These are phyloP conservation scores for Adrianichthys oophorus DNA, from an alignment of 2,797 vertebrate species.

Conservation along the genomic window DNA sequence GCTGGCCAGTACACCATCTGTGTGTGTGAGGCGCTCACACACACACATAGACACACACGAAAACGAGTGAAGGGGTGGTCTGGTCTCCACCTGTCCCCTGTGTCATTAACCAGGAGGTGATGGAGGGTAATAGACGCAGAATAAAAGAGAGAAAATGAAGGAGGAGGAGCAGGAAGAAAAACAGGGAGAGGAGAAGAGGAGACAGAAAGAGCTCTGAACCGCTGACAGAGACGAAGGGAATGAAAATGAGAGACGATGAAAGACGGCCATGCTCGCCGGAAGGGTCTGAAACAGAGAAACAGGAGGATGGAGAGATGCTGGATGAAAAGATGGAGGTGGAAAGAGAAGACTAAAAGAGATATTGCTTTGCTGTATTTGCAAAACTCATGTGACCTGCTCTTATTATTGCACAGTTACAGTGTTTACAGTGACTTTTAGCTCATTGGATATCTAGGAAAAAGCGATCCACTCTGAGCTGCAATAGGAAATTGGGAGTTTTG, in stretches of 20 bases:
- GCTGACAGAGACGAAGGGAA: slow-evolving; percentile 16
- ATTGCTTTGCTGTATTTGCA: too few relatives aligned
- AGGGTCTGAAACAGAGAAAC: too few relatives aligned
- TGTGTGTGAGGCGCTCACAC: slow-evolving; percentile 35
- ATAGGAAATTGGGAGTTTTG: too few relatives aligned
- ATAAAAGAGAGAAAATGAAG: background rate
- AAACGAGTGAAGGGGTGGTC: slow-evolving; percentile 58
- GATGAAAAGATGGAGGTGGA: too few relatives aligned
- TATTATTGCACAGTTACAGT: too few relatives aligned
- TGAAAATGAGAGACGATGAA: slow-evolving; percentile 16
- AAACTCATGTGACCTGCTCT: too few relatives aligned
- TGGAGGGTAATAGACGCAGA: slow-evolving; percentile 51
- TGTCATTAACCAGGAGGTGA: slow-evolving; percentile 64
- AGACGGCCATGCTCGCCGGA: too few relatives aligned
- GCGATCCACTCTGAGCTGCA: too few relatives aligned
- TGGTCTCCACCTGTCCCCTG: slow-evolving; percentile 69
- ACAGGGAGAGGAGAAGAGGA: background rate
- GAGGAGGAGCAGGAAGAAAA: slow-evolving; percentile 1
- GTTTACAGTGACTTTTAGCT: too few relatives aligned
- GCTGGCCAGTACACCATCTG: slow-evolving; percentile 73
- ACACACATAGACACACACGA: slow-evolving; percentile 15
- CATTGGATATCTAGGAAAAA: too few relatives aligned
- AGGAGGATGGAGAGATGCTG: too few relatives aligned
- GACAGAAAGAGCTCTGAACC: background rate
- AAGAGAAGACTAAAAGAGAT: too few relatives aligned